Evolutionary conservation across 2,888 invertebrate genomes (phyloP).

Genomic region (Phoenoteleia sp.): DNA sequence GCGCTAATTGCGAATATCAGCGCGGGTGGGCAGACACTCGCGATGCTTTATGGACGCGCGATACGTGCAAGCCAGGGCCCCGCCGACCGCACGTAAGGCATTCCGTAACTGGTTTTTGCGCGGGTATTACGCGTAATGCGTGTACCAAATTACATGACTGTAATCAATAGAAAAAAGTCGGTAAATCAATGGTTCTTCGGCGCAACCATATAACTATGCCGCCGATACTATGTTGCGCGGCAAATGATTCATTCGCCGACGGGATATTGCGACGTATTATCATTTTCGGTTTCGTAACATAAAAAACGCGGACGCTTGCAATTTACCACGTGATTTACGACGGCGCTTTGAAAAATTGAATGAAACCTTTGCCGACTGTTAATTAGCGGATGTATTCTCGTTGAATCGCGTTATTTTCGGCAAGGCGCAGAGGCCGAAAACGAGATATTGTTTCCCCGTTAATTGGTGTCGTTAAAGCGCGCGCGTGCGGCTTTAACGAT

Average conservation of each 20-base stretch:
- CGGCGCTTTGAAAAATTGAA: background rate
- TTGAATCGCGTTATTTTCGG: background rate
- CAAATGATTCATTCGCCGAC: slow-evolving; percentile 29
- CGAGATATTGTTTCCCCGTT: slow-evolving; percentile 79
- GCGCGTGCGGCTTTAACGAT: slow-evolving; percentile 75
- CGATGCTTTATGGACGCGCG: slow-evolving; percentile 43
- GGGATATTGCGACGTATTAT: slow-evolving; percentile 32
- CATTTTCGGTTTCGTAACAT: slow-evolving; percentile 26
- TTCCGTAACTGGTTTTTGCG: slow-evolving; percentile 44
- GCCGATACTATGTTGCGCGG: slow-evolving; percentile 4
- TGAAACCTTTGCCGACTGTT: too few species aligned
- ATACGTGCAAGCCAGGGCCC: slow-evolving; percentile 15
- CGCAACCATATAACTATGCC: background rate
- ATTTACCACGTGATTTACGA: slow-evolving; percentile 8
- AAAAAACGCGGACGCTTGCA: background rate
- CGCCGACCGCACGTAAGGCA: slow-evolving; percentile 22
- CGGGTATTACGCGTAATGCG: slow-evolving; percentile 37
- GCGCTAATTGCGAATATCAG: slow-evolving; percentile 45
- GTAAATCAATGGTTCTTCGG: slow-evolving; percentile 40
- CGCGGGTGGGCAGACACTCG: slow-evolving; percentile 32
- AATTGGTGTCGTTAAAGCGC: slow-evolving; percentile 82
- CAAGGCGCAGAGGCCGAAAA: background rate
- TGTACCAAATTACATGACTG: slow-evolving; percentile 46
- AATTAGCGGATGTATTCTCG: too few species aligned
- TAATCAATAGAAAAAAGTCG: slow-evolving; percentile 38